Evolutionary conservation across 2,113 vertebrate genomes (phyloP), one percentile per base, ranked within the genome.

Genomic region (Syngnathus typhle): DNA sequence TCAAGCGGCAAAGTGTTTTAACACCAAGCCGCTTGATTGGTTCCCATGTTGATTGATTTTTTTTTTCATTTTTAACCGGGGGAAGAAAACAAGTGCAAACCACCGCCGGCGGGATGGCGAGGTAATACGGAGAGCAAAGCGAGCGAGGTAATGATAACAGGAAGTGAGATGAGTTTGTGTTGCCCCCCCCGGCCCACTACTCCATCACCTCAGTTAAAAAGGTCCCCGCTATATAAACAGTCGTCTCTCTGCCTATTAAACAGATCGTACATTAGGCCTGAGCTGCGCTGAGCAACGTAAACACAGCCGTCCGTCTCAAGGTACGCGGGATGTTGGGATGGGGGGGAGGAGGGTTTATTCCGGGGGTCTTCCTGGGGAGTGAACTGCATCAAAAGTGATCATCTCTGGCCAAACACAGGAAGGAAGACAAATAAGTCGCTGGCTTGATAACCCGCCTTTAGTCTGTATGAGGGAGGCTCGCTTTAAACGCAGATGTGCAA

Each of bases 351-450:
- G 52, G 64, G 69, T 27, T 60, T 81, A 68, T 82, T 74, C 69
- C 70, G 77, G 81, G 27, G 52, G 67, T 78, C 73, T 84, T 88
- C 74, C 84, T 83, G 75, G 81, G 55, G 85, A 86, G 79, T 82
- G 63, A 83, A 76, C 78, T 72, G 75, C 76, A 73, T 79, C 79
- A 71, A 60, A 68, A 75, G 77, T 85, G 89, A 88, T 88, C 83
- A 82, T 75, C 64, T 73, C 64, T 59, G 78, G 70, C 86, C 82
- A 90, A 91, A 89, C 88, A 91, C 87, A 91, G 87, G 89, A 91
- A 91, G 87, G 87, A 87, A 87, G 80, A 82, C 74, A 90, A 89
- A 91, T 87, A 88, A 83, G 72, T 76, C 62, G 55, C 15, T 75
- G 74, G 47, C 83, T 43, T 54, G 77, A 88, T 87, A 87, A 82